Evolutionary conservation across 2,113 vertebrate genomes (phyloP).

Genomic region (Callopanchax toddi): DNA sequence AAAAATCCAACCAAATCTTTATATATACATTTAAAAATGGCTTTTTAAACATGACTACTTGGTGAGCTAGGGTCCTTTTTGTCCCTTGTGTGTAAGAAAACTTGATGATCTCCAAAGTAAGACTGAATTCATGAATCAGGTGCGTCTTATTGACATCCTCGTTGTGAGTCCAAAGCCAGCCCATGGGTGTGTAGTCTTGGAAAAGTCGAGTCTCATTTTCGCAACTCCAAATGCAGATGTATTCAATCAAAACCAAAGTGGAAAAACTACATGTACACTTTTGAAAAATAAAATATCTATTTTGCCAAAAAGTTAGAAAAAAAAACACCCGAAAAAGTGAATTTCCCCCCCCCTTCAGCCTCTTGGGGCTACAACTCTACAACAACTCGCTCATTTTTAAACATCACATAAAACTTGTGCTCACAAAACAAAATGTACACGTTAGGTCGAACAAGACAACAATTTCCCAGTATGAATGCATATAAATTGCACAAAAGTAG

Average conservation of each 20-base stretch:
- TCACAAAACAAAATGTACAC: slow-evolving; percentile 34
- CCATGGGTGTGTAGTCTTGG: no score
- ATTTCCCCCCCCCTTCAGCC: slow-evolving; percentile 17
- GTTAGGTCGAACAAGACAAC: slow-evolving; percentile 36
- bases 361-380: slow-evolving; percentile 17
- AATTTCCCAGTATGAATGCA: slow-evolving; percentile 32
- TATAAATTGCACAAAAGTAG: slow-evolving; percentile 57
- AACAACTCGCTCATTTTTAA: slow-evolving; percentile 31
- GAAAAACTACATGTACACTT: no score
- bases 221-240: neutral
- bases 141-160: slow-evolving; percentile 7
- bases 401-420: slow-evolving; percentile 40
- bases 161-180: slow-evolving; percentile 17
- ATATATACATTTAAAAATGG: slow-evolving; percentile 39
- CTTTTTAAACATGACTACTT: neutral
- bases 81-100: neutral
- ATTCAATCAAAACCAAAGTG: neutral
- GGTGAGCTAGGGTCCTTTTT: neutral
- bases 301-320: slow-evolving; percentile 1
- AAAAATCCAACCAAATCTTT: slow-evolving; percentile 37
- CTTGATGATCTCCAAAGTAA: neutral
- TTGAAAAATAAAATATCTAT: neutral
- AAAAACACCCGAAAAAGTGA: slow-evolving; percentile 1
- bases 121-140: slow-evolving; percentile 12
- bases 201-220: neutral